phyloP scores from a whole-genome alignment of 2,113 vertebrate genomes.

The Progne subis region DNA sequence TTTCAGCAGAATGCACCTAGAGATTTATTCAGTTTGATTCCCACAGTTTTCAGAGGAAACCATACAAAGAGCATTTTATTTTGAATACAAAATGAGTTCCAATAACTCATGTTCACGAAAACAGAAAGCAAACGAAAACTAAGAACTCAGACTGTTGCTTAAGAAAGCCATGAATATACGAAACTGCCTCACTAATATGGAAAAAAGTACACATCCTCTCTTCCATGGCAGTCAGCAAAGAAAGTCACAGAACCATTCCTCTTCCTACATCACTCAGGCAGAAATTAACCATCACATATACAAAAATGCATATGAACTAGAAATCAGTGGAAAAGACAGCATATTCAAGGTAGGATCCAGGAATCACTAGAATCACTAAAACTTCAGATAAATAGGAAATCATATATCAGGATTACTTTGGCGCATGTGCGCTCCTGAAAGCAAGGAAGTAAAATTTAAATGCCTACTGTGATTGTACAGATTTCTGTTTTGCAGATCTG shows the following conservation, averaged over 20 bases:
- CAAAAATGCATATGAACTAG: not conserved
- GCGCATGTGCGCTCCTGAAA: rapidly evolving
- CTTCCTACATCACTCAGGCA: not conserved
- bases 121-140: not conserved
- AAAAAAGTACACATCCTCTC: not conserved
- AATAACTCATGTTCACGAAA: not conserved
- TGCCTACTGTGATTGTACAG: not conserved
- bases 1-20: not conserved
- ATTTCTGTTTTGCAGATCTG: not conserved
- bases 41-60: not conserved
- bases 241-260: not conserved
- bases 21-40: not conserved
- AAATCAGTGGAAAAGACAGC: not conserved
- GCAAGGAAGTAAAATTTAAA: not conserved
- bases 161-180: not conserved
- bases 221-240: not conserved
- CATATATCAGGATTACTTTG: not conserved
- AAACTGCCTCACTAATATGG: not conserved
- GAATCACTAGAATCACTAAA: not conserved
- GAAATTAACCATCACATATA: not conserved
- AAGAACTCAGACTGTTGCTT: not conserved
- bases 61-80: not conserved
- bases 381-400: not conserved
- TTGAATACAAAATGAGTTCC: not conserved
- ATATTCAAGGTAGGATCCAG: not conserved